phyloP scores from a whole-genome alignment of 2,113 vertebrate genomes.

The Lontra canadensis region DNA sequence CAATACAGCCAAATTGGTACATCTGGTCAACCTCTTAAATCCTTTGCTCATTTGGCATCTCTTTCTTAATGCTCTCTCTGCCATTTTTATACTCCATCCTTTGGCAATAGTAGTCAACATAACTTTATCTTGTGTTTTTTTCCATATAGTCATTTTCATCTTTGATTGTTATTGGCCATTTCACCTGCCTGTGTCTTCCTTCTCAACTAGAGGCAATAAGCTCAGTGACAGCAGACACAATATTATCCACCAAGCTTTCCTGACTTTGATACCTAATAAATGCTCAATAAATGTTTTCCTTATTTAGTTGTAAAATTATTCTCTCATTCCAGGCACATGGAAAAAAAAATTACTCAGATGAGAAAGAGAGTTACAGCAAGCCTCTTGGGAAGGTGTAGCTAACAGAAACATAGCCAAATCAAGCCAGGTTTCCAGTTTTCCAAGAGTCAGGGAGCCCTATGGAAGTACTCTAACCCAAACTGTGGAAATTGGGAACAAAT shows the following conservation, averaged over 20 bases:
- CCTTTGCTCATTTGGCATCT: background rate
- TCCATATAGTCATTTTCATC: background rate
- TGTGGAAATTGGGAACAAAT: slow-evolving; percentile 55
- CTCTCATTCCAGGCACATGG: background rate
- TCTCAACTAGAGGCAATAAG: fast-evolving
- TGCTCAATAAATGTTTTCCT: background rate
- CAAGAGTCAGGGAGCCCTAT: background rate
- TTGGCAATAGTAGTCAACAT: background rate
- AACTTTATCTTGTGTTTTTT: background rate
- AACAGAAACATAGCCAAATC: background rate
- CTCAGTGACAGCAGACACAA: background rate
- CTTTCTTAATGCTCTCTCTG: background rate
- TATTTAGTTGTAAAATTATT: background rate
- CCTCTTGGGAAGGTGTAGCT: background rate
- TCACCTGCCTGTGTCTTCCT: background rate
- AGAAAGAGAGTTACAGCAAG: background rate
- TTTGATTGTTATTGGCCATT: background rate
- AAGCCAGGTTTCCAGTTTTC: background rate
- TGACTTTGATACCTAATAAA: background rate
- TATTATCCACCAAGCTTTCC: background rate
- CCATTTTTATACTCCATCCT: background rate
- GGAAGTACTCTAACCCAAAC: background rate
- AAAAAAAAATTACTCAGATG: background rate
- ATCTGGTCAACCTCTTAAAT: background rate
- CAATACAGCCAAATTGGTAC: background rate